Evolutionary conservation across 2,113 vertebrate genomes (phyloP).

Genomic region (Hydropotes inermis): DNA sequence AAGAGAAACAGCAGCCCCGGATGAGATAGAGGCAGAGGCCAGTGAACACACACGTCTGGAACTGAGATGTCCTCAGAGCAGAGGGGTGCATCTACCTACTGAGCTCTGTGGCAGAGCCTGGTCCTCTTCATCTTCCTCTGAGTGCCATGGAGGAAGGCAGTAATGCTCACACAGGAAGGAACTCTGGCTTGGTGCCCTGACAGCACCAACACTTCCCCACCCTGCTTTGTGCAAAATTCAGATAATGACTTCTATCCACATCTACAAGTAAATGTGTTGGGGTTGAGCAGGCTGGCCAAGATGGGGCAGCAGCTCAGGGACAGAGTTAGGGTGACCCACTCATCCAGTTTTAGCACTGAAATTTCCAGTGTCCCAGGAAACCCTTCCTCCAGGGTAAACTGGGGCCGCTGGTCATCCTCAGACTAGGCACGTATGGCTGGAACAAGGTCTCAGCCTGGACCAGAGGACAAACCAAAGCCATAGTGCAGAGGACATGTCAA

Average conservation of each 20-base stretch:
- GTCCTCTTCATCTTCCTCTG: not conserved
- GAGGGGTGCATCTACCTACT: not conserved
- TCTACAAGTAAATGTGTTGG: no score
- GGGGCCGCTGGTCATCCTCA: not conserved
- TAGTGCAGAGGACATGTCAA: not conserved
- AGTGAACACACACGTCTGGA: not conserved
- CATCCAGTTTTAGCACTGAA: not conserved
- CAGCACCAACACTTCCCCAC: not conserved
- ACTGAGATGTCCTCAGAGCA: not conserved
- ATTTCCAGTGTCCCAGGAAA: not conserved
- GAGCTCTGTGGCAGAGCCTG: not conserved
- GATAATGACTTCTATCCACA: not conserved
- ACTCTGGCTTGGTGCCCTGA: not conserved
- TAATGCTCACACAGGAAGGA: not conserved
- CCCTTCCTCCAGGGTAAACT: not conserved
- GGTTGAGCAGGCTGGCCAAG: not conserved
- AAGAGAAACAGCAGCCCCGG: not conserved
- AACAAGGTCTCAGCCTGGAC: not conserved
- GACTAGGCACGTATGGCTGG: not conserved
- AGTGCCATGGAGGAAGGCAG: not conserved
- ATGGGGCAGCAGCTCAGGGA: not conserved
- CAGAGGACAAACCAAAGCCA: not conserved
- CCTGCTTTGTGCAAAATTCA: not conserved
- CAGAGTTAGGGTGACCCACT: not conserved
- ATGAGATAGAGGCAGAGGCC: not conserved